Evolutionary conservation across 2,797 vertebrate species (phyloP).

Genomic region (Karalla daura): DNA sequence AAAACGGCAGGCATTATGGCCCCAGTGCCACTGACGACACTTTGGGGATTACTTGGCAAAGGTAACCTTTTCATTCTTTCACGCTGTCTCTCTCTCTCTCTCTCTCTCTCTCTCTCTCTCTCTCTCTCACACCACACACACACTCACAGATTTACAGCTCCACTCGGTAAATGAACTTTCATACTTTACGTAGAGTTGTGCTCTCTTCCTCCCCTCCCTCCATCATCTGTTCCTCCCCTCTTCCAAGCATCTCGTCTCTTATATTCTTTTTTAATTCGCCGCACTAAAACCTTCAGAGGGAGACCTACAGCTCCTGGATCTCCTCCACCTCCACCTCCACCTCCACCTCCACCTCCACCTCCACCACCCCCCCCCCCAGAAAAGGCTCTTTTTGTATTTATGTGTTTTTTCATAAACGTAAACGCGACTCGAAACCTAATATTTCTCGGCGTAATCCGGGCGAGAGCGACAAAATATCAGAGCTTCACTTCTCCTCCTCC

Average conservation of each 20-base stretch:
- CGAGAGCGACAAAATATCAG: neutral
- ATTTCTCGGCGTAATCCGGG: neutral
- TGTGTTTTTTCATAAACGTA: no score
- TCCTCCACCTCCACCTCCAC: no score
- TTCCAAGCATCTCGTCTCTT: neutral
- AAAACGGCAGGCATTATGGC: conserved; percentile 99
- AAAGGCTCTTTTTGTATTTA: neutral
- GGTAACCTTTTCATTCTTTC: conserved; percentile 99
- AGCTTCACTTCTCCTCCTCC: neutral
- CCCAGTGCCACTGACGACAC: conserved; percentile 99
- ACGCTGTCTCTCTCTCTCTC: conserved; percentile 73
- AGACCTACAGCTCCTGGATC: no score
- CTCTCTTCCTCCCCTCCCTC: neutral
- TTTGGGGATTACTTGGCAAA: conserved; percentile 99
- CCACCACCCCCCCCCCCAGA: no score
- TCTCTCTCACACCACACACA: conserved; percentile 25
- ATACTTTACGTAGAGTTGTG: conserved; percentile 7
- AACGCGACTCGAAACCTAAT: neutral
- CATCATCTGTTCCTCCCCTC: neutral
- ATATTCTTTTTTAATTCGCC: neutral
- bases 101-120: conserved; percentile 46
- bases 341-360: no score
- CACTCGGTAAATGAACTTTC: conserved; percentile 26
- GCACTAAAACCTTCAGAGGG: neutral
- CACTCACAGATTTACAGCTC: conserved; percentile 28